Evolutionary conservation across 2,113 vertebrate species (phyloP).

Genomic region (Phainopepla nitens): DNA sequence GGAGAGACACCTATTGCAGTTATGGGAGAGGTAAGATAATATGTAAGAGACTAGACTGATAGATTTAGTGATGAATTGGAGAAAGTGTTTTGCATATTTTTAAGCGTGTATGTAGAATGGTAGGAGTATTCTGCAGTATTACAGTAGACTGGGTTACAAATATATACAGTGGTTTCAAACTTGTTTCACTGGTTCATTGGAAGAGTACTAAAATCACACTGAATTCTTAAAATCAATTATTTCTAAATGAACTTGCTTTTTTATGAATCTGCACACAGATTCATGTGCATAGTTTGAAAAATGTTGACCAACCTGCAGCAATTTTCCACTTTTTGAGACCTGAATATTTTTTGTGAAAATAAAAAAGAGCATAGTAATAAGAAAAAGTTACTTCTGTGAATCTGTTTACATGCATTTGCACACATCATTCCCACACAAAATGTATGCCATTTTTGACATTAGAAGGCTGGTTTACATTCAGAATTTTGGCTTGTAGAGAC

Average conservation of each 20-base stretch:
- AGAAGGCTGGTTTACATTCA: neutral
- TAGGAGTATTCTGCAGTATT: neutral
- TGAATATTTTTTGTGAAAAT: neutral
- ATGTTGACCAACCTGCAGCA: neutral
- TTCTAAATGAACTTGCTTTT: neutral
- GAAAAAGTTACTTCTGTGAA: neutral
- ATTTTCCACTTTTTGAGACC: neutral
- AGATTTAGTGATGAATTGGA: neutral
- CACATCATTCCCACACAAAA: neutral
- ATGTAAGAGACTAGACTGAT: neutral
- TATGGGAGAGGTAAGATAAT: conserved; percentile 82
- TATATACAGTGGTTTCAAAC: neutral
- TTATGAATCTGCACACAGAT: neutral
- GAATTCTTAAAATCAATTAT: neutral
- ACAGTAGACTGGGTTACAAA: neutral
- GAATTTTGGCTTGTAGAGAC: neutral
- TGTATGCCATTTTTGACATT: neutral
- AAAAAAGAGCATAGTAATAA: neutral
- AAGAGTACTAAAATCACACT: neutral
- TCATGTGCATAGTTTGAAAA: neutral
- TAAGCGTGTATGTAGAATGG: neutral
- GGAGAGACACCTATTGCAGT: conserved; percentile 84
- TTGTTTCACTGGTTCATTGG: neutral
- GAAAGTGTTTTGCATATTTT: neutral
- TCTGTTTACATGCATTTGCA: neutral